Evolutionary conservation across 2,113 vertebrate species (phyloP).

Genomic region (Elgaria multicarinata): DNA sequence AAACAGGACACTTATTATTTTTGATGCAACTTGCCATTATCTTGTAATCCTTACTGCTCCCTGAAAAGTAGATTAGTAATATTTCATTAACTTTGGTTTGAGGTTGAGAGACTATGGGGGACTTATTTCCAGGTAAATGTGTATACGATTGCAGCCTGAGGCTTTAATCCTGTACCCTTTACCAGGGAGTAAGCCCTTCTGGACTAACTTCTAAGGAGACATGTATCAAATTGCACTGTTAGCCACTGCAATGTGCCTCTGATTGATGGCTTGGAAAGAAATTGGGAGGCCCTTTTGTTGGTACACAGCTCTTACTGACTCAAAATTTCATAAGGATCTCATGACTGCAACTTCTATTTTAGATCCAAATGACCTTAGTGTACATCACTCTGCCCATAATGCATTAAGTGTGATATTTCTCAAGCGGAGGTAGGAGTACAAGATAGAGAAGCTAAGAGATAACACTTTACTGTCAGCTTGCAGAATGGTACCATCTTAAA

Average conservation of each 20-base stretch:
- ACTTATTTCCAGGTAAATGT: not conserved
- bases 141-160: not conserved
- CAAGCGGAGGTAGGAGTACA: not conserved
- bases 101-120: not conserved
- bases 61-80: no score
- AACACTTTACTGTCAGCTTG: slow-evolving; percentile 28
- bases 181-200: not conserved
- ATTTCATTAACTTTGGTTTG: no score
- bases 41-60: not conserved
- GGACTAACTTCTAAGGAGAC: not conserved
- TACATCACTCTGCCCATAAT: not conserved
- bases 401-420: slow-evolving; percentile 3
- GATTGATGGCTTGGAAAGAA: not conserved
- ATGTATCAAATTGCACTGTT: not conserved
- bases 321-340: not conserved
- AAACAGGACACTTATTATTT: not conserved
- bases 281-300: not conserved
- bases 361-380: slow-evolving; percentile 15
- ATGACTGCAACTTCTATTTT: not conserved
- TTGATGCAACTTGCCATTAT: not conserved
- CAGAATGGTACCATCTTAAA: slow-evolving; percentile 23
- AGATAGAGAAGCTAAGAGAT: slow-evolving; percentile 18
- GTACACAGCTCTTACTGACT: not conserved
- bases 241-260: not conserved
- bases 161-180: not conserved